Evolutionary conservation across 2,113 vertebrate species (phyloP).

Genomic region (Hyla sarda): DNA sequence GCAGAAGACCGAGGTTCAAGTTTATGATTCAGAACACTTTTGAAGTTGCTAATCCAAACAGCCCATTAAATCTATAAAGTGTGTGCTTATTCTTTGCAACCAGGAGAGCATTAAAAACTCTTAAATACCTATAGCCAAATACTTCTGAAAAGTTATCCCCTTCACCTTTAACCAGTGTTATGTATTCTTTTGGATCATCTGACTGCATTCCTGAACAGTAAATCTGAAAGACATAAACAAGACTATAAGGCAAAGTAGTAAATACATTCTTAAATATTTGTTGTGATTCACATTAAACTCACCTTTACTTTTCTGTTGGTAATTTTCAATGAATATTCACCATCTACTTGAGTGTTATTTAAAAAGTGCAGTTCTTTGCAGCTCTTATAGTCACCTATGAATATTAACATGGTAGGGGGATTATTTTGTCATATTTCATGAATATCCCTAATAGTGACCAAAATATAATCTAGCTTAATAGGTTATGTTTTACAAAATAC

Average conservation of each 20-base stretch:
- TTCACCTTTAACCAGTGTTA: constrained; percentile 87
- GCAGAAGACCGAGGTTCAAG: neutral
- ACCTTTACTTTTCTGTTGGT: constrained; percentile 87
- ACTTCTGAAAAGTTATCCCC: constrained; percentile 96
- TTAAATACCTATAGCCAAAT: constrained; percentile 84
- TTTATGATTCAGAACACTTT: no score
- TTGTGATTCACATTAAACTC: constrained; percentile 43
- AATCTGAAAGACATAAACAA: constrained; percentile 74
- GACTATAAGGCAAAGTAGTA: neutral
- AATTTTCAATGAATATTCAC: constrained; percentile 85
- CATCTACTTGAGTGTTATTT: constrained; percentile 81
- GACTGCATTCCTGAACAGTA: constrained; percentile 90
- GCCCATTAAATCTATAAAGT: no score
- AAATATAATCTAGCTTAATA: neutral
- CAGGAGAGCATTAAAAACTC: neutral
- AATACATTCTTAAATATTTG: neutral
- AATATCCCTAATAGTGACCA: neutral
- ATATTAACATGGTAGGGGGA: neutral
- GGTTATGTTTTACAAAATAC: no score
- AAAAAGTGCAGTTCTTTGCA: constrained; percentile 88
- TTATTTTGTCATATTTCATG: neutral
- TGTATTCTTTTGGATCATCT: constrained; percentile 86
- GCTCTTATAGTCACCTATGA: constrained; percentile 82
- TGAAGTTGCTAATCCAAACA: no score
- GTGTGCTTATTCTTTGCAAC: no score